Evolutionary conservation across 2,113 vertebrate species (phyloP), one percentile per base, ranked within the genome.

Genomic region (Pipa parva): DNA sequence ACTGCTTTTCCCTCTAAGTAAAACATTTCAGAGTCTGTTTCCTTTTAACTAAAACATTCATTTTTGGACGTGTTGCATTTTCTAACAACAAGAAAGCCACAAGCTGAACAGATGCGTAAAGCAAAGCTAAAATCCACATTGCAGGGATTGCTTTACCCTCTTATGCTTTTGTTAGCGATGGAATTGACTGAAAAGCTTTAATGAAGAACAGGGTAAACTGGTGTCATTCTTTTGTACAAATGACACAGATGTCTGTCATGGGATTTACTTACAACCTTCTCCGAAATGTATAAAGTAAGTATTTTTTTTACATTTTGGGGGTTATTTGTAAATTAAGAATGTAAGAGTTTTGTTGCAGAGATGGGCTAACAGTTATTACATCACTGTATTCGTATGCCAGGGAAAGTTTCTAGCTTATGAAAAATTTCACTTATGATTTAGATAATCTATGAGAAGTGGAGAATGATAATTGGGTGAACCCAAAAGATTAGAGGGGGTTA

Each of bases 111-210:
- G 73, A 75, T 76, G 77, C 70, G 75, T 72, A 75, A 71, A 22
- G 61, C 39, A 10, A 6, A 31, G 10, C 5, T 10, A 10, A 74
- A 59, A 63, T 73, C 64, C 9, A 0, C 78, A 64, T 74, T 31
- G 59, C 78, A 69, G 77, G 72, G 69, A 69, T 75, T 51, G 72
- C 31, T 76, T 82, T 55, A 63, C 72, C 71, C 75, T 63, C 59
- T 31, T 46, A 61, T 70, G 75, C 80, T 75, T 73, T 80, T 81
- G 76, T 74, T 71, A 81, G 86, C 73, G 75, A 63, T 77, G 65
- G 39, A 74, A 71, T 55, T 63, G 75, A 2, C 39, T 42, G 17
- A 42, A n/a, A 42, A 15, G 39, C 39, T n/a, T 42, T 42, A 15
- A 3, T n/a, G 3, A 42, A 42, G 17, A 42, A 42, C 39, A 15